These are phyloP conservation scores for Trissolcus brochymenae DNA, from an alignment of 2,888 invertebrate genomes.

Conservation along the genomic window DNA sequence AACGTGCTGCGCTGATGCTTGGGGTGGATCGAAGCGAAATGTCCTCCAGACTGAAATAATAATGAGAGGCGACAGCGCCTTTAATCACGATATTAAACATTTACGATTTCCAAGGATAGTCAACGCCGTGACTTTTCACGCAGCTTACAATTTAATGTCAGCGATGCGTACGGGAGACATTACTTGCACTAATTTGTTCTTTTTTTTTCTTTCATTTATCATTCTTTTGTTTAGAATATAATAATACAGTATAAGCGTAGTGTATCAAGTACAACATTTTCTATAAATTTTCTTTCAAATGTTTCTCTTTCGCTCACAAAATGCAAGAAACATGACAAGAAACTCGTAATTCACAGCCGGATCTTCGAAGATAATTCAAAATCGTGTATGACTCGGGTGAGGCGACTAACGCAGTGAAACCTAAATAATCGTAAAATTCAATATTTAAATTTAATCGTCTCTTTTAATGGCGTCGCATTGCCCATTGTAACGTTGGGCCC, in stretches of 20 bases:
- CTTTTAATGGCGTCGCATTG: conserved; percentile 58
- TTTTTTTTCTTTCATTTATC: conserved; percentile 2
- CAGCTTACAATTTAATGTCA: conserved; percentile 48
- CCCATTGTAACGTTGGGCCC: conserved; percentile 65
- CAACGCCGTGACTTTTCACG: conserved; percentile 54
- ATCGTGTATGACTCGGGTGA: conserved; percentile 40
- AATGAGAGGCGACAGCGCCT: conserved; percentile 75
- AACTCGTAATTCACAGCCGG: conserved; percentile 27
- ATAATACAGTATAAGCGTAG: too few relatives aligned
- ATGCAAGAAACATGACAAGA: too few relatives aligned
- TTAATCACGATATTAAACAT: conserved; percentile 77
- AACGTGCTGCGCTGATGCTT: conserved; percentile 59
- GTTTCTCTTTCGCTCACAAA: too few relatives aligned
- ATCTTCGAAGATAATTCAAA: conserved; percentile 54
- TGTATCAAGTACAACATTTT: too few relatives aligned
- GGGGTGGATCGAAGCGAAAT: conserved; percentile 66
- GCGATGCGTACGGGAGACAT: conserved; percentile 53
- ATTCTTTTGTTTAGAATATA: too few relatives aligned
- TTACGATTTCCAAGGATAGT: conserved; percentile 70
- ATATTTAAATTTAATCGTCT: conserved; percentile 75
- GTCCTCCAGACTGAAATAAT: conserved; percentile 76
- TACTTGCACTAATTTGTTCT: conserved; percentile 32
- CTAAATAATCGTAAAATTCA: conserved; percentile 74
- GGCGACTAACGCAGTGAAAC: conserved; percentile 56
- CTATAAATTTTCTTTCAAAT: too few relatives aligned